phyloP scores from a whole-genome alignment of 1,140 invertebrate species.

The Drosophila tani region DNA sequence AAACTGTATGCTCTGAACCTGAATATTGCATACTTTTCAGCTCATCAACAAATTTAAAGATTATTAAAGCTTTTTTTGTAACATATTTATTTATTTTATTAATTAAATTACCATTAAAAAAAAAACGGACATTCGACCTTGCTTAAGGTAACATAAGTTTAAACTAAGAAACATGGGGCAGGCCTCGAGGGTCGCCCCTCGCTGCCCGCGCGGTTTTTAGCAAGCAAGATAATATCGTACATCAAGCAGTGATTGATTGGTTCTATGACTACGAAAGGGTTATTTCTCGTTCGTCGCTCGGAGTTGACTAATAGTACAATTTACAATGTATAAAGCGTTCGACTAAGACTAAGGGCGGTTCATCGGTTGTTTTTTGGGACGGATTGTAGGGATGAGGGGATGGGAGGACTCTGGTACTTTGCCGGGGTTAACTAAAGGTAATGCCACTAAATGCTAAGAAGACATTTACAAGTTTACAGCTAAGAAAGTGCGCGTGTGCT shows the following conservation, averaged over 20 bases:
- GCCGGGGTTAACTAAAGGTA: slow-evolving; percentile 55
- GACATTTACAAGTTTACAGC: slow-evolving; percentile 49
- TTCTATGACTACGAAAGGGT: slow-evolving; percentile 46
- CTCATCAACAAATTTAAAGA: background rate
- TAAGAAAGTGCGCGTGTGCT: slow-evolving; percentile 2
- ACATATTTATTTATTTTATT: slow-evolving; percentile 32
- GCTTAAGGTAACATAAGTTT: slow-evolving; percentile 44
- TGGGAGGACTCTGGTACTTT: background rate
- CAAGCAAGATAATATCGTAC: slow-evolving; percentile 72
- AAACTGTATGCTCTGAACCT: slow-evolving; percentile 16
- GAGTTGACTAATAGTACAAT: slow-evolving; percentile 73
- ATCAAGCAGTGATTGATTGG: slow-evolving; percentile 69
- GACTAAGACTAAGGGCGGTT: slow-evolving; percentile 57
- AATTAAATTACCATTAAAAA: slow-evolving; percentile 66
- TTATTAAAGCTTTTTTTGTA: background rate
- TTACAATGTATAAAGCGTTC: slow-evolving; percentile 80
- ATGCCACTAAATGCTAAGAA: slow-evolving; percentile 78
- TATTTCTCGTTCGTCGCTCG: slow-evolving; percentile 32
- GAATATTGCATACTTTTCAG: slow-evolving; percentile 23
- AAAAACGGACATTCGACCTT: slow-evolving; percentile 63
- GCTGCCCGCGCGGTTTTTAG: slow-evolving; percentile 17
- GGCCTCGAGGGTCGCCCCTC: slow-evolving; percentile 11
- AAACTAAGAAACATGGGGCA: slow-evolving; percentile 25
- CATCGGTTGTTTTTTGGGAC: background rate
- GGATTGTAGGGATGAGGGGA: background rate